A percentile compares a stretch with the other conserved stretches of the same genome.
phyloP scores from a whole-genome alignment of 1,140 invertebrate genomes.

The Colletes latitarsis region DNA sequence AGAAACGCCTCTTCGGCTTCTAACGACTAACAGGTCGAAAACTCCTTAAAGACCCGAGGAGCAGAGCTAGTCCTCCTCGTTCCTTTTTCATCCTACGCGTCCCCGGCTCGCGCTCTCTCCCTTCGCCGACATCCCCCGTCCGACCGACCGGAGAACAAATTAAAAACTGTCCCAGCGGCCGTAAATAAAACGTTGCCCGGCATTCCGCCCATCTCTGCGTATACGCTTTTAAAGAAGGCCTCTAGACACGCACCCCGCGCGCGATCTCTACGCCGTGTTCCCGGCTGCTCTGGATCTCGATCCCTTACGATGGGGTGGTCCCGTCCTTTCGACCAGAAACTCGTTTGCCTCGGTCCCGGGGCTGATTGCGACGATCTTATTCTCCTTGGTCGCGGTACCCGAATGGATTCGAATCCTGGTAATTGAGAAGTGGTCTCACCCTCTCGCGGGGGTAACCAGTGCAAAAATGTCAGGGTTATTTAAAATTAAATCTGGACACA shows the following conservation, averaged over 20 bases:
- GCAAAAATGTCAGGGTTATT: no score
- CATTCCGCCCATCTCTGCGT: slow-evolving; percentile 77
- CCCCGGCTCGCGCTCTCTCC: slow-evolving; percentile 11
- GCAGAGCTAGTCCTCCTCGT: not conserved
- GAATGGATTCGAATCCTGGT: no score
- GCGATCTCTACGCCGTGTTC: slow-evolving; percentile 73
- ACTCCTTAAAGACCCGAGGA: slow-evolving; percentile 74
- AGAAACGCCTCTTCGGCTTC: slow-evolving; percentile 79
- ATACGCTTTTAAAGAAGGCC: slow-evolving; percentile 72
- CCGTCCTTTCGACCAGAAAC: not conserved
- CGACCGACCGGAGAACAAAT: slow-evolving; percentile 77
- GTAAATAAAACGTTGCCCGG: slow-evolving; percentile 80
- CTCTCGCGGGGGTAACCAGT: no score
- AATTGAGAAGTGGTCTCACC: no score
- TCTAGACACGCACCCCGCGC: slow-evolving; percentile 77
- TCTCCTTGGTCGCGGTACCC: no score
- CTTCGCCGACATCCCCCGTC: slow-evolving; percentile 41
- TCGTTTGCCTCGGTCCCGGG: not conserved
- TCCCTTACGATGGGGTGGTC: not conserved
- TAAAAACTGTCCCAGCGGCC: slow-evolving; percentile 82
- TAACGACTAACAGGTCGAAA: slow-evolving; percentile 80
- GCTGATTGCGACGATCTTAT: no score
- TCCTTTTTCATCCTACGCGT: slow-evolving; percentile 40
- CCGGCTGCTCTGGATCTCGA: not conserved
- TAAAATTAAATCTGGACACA: no score